Conservation (phyloP, 2,113 vertebrate species). For the Poeciliopsis occidentalis region DNA sequence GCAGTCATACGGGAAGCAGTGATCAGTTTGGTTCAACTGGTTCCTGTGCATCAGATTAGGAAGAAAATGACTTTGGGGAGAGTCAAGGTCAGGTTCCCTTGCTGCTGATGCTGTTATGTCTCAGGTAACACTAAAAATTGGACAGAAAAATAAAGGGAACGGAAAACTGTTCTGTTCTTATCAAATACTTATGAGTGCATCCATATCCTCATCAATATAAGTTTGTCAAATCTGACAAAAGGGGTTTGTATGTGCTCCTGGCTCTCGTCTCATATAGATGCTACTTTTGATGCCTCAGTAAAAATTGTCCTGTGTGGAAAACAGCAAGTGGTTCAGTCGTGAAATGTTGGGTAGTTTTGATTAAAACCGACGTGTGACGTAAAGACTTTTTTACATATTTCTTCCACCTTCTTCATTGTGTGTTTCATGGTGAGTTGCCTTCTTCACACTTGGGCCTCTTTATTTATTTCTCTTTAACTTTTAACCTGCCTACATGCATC, state of each 20-base stretch:
- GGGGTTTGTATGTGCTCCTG: neutral
- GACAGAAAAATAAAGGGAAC: conserved; percentile 19
- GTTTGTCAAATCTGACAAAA: neutral
- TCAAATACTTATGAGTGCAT: neutral
- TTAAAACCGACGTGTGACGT: no score
- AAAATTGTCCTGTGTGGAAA: no score
- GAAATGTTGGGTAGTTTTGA: no score
- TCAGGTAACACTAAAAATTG: conserved; percentile 8
- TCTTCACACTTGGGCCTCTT: neutral
- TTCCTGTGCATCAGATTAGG: neutral
- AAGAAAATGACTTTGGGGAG: conserved; percentile 18
- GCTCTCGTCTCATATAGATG: neutral
- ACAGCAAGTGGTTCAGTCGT: no score
- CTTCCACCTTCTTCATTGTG: no score
- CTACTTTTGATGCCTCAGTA: neutral
- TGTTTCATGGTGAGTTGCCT: no score
- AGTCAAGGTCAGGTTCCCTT: conserved; percentile 1
- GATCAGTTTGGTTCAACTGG: neutral
- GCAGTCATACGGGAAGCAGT: neutral
- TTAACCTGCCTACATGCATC: neutral
- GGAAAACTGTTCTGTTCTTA: no score
- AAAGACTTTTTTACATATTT: no score
- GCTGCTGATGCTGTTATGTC: conserved; percentile 4
- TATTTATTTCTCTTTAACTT: neutral
- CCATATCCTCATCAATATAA: neutral